Evolutionary conservation across 2,888 invertebrate genomes (phyloP).

Genomic region (Lamellibrachia columna): DNA sequence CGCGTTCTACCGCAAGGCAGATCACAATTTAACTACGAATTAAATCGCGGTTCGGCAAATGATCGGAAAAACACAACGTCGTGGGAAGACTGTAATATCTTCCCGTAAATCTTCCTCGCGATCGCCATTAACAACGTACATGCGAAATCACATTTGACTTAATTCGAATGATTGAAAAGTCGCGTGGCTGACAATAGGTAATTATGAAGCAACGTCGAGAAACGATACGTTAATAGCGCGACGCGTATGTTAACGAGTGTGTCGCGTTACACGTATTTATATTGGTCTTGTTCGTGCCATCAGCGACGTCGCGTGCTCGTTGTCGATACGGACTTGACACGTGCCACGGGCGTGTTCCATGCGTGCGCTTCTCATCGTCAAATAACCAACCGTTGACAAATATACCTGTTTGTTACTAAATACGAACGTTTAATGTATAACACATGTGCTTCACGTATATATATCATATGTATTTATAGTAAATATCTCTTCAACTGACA

Average conservation of each 20-base stretch:
- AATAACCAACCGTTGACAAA: not conserved
- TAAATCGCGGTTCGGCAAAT: not conserved
- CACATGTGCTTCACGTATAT: not conserved
- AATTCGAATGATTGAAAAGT: constrained; percentile 16
- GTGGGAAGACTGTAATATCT: not conserved
- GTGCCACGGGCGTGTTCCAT: not conserved
- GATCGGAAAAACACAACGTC: not conserved
- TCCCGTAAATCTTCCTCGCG: not conserved
- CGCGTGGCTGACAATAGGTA: not conserved
- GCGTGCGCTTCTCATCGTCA: not conserved
- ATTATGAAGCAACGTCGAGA: not conserved
- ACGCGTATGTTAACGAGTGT: not conserved
- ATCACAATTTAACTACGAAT: constrained; percentile 11
- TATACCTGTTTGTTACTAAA: not conserved
- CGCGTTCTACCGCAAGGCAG: not conserved
- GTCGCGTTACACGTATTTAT: not conserved
- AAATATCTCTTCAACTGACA: not conserved
- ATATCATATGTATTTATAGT: not conserved
- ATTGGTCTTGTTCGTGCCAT: not conserved
- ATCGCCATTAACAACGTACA: not conserved
- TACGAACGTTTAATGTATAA: not conserved
- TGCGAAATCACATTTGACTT: not conserved
- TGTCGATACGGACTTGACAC: not conserved
- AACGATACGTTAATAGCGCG: not conserved
- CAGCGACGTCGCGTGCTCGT: not conserved